phyloP scores from a whole-genome alignment of 2,113 vertebrate genomes.

The Microtus pennsylvanicus region DNA sequence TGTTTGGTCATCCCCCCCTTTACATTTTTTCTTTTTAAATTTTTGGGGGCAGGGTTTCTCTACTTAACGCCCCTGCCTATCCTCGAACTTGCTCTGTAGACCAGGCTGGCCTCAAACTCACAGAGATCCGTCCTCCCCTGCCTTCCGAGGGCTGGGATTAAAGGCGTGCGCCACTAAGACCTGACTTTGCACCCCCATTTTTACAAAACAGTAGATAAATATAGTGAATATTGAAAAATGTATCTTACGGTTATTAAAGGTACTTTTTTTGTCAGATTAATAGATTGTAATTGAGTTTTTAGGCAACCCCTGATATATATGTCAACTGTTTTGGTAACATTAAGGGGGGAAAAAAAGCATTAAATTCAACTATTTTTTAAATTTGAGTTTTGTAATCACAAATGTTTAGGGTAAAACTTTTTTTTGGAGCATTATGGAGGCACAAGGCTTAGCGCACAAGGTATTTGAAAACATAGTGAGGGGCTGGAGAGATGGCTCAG shows the following conservation, averaged over 20 bases:
- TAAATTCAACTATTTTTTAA: neutral
- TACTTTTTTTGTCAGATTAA: conserved; percentile 43
- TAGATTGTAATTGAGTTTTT: conserved; percentile 25
- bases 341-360: conserved; percentile 34
- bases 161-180: neutral
- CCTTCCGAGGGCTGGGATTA: neutral
- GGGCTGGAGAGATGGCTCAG: neutral
- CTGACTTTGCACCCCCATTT: neutral
- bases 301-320: neutral
- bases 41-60: neutral
- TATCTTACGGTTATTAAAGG: neutral
- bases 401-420: neutral
- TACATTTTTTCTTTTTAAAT: neutral
- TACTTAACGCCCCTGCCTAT: neutral
- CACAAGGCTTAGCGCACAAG: neutral
- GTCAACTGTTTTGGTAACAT: neutral
- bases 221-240: neutral
- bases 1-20: neutral
- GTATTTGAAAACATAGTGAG: neutral
- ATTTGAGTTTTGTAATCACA: conserved; percentile 33
- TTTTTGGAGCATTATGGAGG: neutral
- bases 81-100: neutral
- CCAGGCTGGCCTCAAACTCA: neutral
- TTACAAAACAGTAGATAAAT: neutral
- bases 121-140: neutral